A percentile compares a stretch with the other conserved stretches of the same genome.
phyloP scores from a whole-genome alignment of 2,888 invertebrate genomes.

The Noctua janthe region DNA sequence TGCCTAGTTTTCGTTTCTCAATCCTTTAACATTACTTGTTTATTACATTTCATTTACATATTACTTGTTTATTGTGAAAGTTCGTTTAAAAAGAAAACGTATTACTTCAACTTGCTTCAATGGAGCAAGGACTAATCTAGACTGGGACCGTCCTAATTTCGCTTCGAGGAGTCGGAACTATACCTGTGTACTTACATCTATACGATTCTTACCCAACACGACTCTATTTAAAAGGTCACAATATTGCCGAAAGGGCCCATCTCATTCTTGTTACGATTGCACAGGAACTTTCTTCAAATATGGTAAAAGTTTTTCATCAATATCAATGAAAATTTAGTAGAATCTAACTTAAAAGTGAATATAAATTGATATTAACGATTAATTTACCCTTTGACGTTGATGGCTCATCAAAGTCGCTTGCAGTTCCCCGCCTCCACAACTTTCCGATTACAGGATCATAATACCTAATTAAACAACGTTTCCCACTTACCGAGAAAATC shows the following conservation, averaged over 20 bases:
- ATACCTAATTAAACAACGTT: constrained; percentile 40
- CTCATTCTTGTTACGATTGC: neutral
- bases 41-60: neutral
- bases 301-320: constrained; percentile 24
- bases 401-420: constrained; percentile 35
- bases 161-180: neutral
- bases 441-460: constrained; percentile 39
- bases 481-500: constrained; percentile 21
- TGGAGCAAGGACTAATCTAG: neutral
- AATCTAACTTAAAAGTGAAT: constrained; percentile 15
- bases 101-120: neutral
- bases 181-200: neutral
- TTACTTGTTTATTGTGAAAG: neutral
- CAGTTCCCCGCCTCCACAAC: constrained; percentile 30
- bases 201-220: constrained; percentile 1
- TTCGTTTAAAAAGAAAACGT: neutral
- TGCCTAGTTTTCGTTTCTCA: neutral
- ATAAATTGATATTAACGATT: constrained; percentile 18
- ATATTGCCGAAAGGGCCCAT: neutral
- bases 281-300: neutral
- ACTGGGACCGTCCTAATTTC: neutral
- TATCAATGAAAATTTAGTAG: constrained; percentile 8
- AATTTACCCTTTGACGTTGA: constrained; percentile 41
- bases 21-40: neutral
- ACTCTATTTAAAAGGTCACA: constrained; percentile 19